Base-by-base conservation (phyloP, 2,797 vertebrate species). In the Schizopygopsis malacanthus region DNA sequence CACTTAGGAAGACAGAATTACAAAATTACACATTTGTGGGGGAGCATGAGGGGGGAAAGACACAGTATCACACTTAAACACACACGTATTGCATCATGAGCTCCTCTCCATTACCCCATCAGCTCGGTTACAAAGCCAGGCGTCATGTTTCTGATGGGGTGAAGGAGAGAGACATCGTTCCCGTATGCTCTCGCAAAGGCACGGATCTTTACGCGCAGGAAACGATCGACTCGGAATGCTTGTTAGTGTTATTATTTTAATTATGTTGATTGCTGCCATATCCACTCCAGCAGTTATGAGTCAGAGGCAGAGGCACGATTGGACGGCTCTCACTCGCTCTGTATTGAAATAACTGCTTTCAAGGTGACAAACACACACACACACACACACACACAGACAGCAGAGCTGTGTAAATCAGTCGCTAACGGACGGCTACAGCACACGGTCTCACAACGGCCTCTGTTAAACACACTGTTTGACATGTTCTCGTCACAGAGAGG, bases 241-340 rank as follows among this genome's bases (percentile, higher is more conserved):
- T 91, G 92, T 95, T 94, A 94, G 91, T 91, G 88, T 93, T 93
- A 94, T 94, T 94, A 95, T 94, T 94, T 94, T 93, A 94, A 95
- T 95, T 93, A 94, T 93, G 92, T 90, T 94, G 95, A 95, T 95
- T 93, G 92, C 82, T 79, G 92, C 92, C 84, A 90, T 92, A 92
- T 89, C 92, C 92, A 94, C 93, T 95, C 91, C 81, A 73, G 85
- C 89, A 86, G 87, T 87, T 86, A 67, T 65, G 84, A 89, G 88
- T 90, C 79, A 83, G 59, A 54, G 56, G 37, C 37, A 18, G 65
- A 18, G 82, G 25, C 61, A 56, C 43, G 81, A 83, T 71, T 92
- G 88, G 88, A 90, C 92, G 91, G 92, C 91, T 89, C 90, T 89
- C 92, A 90, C 91, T 92, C 92, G 91, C 91, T 88, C 89, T 88